Conservation (phyloP, 2,797 vertebrate genomes). For the Rhodeus uyekii region DNA sequence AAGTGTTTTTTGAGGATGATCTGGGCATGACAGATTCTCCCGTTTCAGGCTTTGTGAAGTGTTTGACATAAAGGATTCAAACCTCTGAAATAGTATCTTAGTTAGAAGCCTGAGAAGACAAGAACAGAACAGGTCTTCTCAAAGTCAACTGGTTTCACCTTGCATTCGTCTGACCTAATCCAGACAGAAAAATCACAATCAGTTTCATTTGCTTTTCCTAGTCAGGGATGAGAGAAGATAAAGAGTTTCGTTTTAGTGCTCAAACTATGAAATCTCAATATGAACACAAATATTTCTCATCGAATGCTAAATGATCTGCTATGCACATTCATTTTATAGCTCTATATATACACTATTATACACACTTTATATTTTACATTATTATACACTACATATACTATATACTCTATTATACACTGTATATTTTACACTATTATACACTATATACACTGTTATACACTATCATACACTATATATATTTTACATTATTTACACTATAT, state of each 20-base stretch:
- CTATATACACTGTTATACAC: no score
- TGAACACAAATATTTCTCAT: background rate
- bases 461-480: no score
- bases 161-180: background rate
- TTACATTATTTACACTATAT: no score
- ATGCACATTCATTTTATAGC: background rate
- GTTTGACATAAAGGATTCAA: background rate
- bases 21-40: background rate
- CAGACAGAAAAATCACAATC: background rate
- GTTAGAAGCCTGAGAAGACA: background rate
- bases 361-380: no score
- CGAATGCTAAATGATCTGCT: background rate
- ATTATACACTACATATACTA: no score
- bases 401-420: no score
- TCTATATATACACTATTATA: no score
- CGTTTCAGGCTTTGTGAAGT: background rate
- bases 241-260: background rate
- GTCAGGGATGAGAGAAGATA: background rate
- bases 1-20: no score
- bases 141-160: background rate
- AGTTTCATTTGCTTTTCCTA: background rate
- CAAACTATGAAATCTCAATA: background rate
- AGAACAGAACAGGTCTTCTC: background rate
- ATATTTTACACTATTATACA: no score
- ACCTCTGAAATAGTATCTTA: background rate